A percentile compares a stretch with the other conserved stretches of the same genome.
Evolutionary conservation across 2,888 invertebrate genomes (phyloP).

Genomic region (Terebella lapidaria): DNA sequence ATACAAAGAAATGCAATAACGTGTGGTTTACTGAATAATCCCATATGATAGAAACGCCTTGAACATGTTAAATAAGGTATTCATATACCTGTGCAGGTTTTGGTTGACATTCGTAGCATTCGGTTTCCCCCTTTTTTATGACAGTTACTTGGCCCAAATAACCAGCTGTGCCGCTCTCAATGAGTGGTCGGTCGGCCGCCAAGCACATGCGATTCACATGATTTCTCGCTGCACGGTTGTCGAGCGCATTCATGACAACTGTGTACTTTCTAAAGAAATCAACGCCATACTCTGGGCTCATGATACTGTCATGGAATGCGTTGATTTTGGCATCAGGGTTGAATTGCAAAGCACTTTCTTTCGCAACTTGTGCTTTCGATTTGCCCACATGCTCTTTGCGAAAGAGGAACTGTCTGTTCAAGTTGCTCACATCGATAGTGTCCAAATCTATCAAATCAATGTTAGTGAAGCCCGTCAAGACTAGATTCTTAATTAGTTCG

Average conservation of each 20-base stretch:
- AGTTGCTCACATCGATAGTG: conserved; percentile 97
- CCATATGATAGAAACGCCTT: no score
- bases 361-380: conserved; percentile 86
- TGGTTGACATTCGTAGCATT: conserved; percentile 95
- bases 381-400: conserved; percentile 96
- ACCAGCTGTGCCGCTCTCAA: conserved; percentile 96
- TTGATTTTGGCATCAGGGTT: conserved; percentile 83
- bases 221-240: conserved; percentile 92
- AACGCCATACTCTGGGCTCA: conserved; percentile 79
- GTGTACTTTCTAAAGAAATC: conserved; percentile 86
- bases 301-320: conserved; percentile 89
- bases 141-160: conserved; percentile 80
- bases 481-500: conserved; percentile 95
- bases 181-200: conserved; percentile 85
- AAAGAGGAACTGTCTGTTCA: conserved; percentile 98
- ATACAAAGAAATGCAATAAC: no score
- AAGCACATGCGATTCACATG: conserved; percentile 99
- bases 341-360: conserved; percentile 79
- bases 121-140: conserved; percentile 55
- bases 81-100: conserved; percentile 82
- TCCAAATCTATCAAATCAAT: conserved; percentile 99
- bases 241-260: conserved; percentile 91
- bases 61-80: no score
- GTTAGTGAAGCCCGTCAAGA: conserved; percentile 84
- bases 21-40: no score